These are phyloP conservation scores for Corythoichthys intestinalis DNA, from an alignment of 2,113 vertebrate species.

Conservation along the genomic window DNA sequence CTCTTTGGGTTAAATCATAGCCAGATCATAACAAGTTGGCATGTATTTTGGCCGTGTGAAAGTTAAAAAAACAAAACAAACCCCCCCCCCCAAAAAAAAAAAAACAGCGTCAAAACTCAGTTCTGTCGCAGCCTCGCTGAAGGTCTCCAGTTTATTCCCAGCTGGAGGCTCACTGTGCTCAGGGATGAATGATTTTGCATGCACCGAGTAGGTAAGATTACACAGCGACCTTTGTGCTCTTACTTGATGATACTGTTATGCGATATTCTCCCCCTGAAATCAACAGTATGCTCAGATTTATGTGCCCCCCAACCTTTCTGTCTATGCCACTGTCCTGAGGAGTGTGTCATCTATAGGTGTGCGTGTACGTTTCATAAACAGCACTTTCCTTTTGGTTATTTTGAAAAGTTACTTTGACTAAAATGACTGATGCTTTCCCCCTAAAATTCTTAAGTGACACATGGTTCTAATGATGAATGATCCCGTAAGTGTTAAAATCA, in stretches of 20 bases:
- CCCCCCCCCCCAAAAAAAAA: not conserved
- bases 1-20: constrained; percentile 48
- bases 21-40: constrained; percentile 41
- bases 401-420: constrained; percentile 34
- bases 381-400: constrained; percentile 23
- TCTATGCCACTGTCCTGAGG: constrained; percentile 41
- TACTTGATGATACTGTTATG: constrained; percentile 78
- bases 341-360: constrained; percentile 30
- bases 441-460: constrained; percentile 14
- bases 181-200: constrained; percentile 82
- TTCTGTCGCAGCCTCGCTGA: constrained; percentile 52
- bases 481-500: constrained; percentile 25
- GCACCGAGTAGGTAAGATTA: constrained; percentile 80
- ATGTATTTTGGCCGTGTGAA: constrained; percentile 32
- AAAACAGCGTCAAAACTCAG: constrained; percentile 20
- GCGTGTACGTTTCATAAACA: not conserved
- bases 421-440: constrained; percentile 17
- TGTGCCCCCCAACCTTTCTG: constrained; percentile 31
- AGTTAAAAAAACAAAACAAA: not conserved
- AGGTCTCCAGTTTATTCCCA: constrained; percentile 72
- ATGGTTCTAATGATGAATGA: constrained; percentile 24
- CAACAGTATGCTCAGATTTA: constrained; percentile 66
- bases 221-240: constrained; percentile 87
- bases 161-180: constrained; percentile 74
- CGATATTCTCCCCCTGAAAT: constrained; percentile 67